These are phyloP conservation scores for Promerops cafer DNA, from an alignment of 2,113 vertebrate genomes.

Conservation along the genomic window DNA sequence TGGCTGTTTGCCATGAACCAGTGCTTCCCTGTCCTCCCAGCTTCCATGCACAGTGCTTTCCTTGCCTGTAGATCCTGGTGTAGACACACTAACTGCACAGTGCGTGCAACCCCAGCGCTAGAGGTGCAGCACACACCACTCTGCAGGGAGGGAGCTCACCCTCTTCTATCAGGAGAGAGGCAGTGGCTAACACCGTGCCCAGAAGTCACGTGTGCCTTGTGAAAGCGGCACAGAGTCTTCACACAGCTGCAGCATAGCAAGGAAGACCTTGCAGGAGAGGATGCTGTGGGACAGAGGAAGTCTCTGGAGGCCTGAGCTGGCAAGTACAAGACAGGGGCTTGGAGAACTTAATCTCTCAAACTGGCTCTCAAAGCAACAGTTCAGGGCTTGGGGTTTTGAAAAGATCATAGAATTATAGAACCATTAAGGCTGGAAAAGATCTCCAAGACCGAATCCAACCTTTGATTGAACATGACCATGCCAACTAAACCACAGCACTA, in stretches of 20 bases:
- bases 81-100: background rate
- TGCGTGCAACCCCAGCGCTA: background rate
- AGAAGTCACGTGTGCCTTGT: background rate
- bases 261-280: background rate
- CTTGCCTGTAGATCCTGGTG: background rate
- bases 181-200: accelerated
- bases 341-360: background rate
- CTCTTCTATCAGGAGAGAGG: background rate
- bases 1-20: background rate
- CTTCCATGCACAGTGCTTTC: background rate
- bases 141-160: background rate
- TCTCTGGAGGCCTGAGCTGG: background rate
- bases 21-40: background rate
- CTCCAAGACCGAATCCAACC: background rate
- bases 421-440: background rate
- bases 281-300: background rate
- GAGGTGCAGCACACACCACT: accelerated
- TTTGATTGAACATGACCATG: accelerated
- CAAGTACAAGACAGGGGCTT: background rate
- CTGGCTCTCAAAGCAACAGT: background rate
- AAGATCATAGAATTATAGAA: background rate
- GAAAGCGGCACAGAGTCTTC: background rate
- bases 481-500: background rate
- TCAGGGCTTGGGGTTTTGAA: background rate
- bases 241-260: background rate